Evolutionary conservation across 92 coral and sea anemone species (phyloP).

Genomic region (Palythoa grandiflora): DNA sequence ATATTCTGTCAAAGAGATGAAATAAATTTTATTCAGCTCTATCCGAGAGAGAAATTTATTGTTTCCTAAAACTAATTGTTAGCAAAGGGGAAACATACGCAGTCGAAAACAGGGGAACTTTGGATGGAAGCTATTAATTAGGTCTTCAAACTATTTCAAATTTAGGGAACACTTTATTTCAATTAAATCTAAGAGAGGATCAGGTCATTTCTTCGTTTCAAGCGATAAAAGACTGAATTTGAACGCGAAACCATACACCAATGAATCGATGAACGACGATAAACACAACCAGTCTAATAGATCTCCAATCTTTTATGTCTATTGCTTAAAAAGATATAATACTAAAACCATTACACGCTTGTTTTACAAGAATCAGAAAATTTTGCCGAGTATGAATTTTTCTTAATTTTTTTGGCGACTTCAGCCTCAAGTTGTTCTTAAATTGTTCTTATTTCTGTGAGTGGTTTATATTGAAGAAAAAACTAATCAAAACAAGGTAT

Average conservation of each 20-base stretch:
- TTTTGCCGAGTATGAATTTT: too few relatives aligned
- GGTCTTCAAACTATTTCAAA: slow-evolving; percentile 10
- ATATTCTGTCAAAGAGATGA: slow-evolving; percentile 30
- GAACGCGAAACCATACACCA: background rate
- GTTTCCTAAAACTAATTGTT: slow-evolving; percentile 41
- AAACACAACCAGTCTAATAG: slow-evolving; percentile 1
- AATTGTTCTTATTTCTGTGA: too few relatives aligned
- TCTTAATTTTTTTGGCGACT: too few relatives aligned
- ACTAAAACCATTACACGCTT: too few relatives aligned
- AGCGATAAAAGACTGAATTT: slow-evolving; percentile 28
- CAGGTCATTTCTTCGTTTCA: slow-evolving; percentile 37
- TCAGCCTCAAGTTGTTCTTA: too few relatives aligned
- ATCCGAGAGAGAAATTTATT: slow-evolving; percentile 26
- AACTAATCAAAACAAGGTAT: too few relatives aligned
- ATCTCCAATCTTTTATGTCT: background rate
- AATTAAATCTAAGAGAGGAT: slow-evolving; percentile 38
- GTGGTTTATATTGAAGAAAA: too few relatives aligned
- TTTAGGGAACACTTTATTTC: slow-evolving; percentile 19
- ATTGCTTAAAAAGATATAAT: background rate
- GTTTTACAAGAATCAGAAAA: too few relatives aligned
- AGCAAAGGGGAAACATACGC: slow-evolving; percentile 16
- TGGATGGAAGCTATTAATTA: slow-evolving; percentile 32
- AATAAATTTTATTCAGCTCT: slow-evolving; percentile 25
- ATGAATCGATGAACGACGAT: background rate
- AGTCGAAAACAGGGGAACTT: slow-evolving; percentile 31